phyloP scores from a whole-genome alignment of 2,888 invertebrate genomes.

The Aleiodes testaceus region DNA sequence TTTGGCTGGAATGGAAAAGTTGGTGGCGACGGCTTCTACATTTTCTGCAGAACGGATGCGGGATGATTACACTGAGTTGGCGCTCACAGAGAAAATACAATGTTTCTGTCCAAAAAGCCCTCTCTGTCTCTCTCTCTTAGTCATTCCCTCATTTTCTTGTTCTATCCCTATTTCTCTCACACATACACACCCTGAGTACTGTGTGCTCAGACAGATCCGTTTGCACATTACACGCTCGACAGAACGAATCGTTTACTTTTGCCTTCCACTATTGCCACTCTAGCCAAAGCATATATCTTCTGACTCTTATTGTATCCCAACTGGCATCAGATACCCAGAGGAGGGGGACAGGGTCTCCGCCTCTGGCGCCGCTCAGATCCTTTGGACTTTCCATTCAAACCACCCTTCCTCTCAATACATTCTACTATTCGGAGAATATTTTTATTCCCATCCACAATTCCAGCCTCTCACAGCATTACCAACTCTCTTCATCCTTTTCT shows the following conservation, averaged over 20 bases:
- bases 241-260: slow-evolving; percentile 43
- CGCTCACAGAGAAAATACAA: slow-evolving; percentile 21
- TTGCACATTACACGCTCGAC: slow-evolving; percentile 49
- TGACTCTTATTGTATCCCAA: slow-evolving; percentile 56
- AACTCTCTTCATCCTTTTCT: slow-evolving; percentile 42
- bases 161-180: slow-evolving; percentile 11
- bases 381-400: slow-evolving; percentile 52
- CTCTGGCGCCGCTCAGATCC: slow-evolving; percentile 65
- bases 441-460: slow-evolving; percentile 25
- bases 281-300: slow-evolving; percentile 51
- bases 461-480: slow-evolving; percentile 45
- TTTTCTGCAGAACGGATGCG: background rate
- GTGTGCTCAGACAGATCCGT: slow-evolving; percentile 40
- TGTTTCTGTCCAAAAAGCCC: slow-evolving; percentile 6
- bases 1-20: slow-evolving; percentile 2
- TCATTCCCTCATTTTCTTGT: slow-evolving; percentile 20
- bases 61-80: background rate
- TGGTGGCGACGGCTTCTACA: slow-evolving; percentile 22
- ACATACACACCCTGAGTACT: slow-evolving; percentile 17
- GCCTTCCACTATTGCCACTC: slow-evolving; percentile 48
- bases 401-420: slow-evolving; percentile 36
- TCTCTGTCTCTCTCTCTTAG: background rate
- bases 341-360: slow-evolving; percentile 53
- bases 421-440: slow-evolving; percentile 30
- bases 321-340: slow-evolving; percentile 24